These are phyloP conservation scores for Neolamprologus modestus DNA, from an alignment of 2,113 vertebrate genomes.

Conservation along the genomic window DNA sequence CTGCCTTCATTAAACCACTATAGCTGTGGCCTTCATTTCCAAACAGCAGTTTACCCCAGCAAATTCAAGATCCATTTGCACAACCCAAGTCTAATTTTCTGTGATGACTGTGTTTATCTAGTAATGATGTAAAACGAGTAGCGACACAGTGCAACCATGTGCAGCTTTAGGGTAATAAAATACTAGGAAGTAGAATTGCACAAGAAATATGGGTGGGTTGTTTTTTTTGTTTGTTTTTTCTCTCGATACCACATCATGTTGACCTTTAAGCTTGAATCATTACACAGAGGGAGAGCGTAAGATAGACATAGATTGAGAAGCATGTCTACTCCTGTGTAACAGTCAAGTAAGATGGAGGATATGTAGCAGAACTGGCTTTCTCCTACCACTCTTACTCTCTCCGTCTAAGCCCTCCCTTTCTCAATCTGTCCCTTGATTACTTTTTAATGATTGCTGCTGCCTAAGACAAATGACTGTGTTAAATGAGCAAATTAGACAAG, in stretches of 20 bases:
- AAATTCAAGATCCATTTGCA: conserved; percentile 43
- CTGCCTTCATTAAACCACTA: conserved; percentile 41
- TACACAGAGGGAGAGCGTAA: background rate
- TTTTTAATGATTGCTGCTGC: conserved; percentile 79
- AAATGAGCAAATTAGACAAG: conserved; percentile 76
- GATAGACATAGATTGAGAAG: background rate
- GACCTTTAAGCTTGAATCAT: conserved; percentile 38
- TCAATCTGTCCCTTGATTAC: conserved; percentile 72
- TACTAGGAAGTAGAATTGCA: background rate
- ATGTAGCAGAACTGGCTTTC: conserved; percentile 9
- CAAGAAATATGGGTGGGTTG: background rate
- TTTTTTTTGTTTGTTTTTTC: background rate
- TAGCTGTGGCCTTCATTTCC: conserved; percentile 7
- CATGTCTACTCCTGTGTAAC: conserved; percentile 32
- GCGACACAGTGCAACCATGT: conserved; percentile 23
- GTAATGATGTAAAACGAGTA: conserved; percentile 15
- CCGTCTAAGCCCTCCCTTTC: conserved; percentile 41
- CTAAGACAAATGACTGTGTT: conserved; percentile 75
- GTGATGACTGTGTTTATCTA: conserved; percentile 3
- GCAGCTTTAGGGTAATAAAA: conserved; percentile 3
- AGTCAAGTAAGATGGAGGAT: conserved; percentile 51
- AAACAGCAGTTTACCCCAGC: conserved; percentile 31
- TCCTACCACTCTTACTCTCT: background rate
- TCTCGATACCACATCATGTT: background rate
- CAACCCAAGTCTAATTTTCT: conserved; percentile 16